Evolutionary conservation across 2,797 vertebrate species (phyloP).

Genomic region (Petrocephalus sullivani): DNA sequence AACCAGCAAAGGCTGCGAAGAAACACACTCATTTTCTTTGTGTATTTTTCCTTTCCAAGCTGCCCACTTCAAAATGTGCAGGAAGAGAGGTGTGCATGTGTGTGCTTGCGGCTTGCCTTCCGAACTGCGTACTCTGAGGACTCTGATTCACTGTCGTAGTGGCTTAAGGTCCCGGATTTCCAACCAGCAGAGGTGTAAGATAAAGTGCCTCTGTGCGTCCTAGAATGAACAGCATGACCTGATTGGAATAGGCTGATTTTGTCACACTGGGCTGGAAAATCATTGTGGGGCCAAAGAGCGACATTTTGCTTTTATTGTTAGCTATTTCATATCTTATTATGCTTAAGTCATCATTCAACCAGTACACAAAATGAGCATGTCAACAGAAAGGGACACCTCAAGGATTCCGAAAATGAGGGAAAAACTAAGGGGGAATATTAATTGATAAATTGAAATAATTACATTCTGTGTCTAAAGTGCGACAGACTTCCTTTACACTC

Average conservation of each 20-base stretch:
- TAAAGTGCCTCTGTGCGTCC: not conserved
- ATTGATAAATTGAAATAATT: slow-evolving; percentile 24
- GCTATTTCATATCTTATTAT: not conserved
- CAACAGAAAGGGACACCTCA: not conserved
- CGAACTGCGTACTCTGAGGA: not conserved
- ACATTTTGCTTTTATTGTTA: slow-evolving; percentile 29
- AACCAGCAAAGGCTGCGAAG: not conserved
- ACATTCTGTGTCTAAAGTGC: slow-evolving; percentile 42
- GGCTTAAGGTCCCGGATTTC: not conserved
- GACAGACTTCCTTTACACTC: slow-evolving; percentile 50
- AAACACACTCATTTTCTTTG: not conserved
- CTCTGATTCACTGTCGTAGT: not conserved
- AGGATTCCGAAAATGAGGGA: not conserved
- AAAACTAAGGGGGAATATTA: slow-evolving; percentile 38
- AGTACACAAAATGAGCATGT: not conserved
- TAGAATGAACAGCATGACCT: slow-evolving; percentile 34
- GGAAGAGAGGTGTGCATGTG: not conserved
- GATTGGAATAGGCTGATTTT: slow-evolving; percentile 25
- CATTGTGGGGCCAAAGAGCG: slow-evolving; percentile 20
- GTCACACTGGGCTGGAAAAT: slow-evolving; percentile 30
- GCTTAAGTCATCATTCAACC: not conserved
- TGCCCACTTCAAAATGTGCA: not conserved
- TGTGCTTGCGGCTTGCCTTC: not conserved
- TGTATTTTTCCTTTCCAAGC: not conserved
- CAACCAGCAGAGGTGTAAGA: not conserved